These are phyloP conservation scores for Actinia tenebrosa DNA, from an alignment of 64 coral and sea anemone species.

Conservation along the genomic window DNA sequence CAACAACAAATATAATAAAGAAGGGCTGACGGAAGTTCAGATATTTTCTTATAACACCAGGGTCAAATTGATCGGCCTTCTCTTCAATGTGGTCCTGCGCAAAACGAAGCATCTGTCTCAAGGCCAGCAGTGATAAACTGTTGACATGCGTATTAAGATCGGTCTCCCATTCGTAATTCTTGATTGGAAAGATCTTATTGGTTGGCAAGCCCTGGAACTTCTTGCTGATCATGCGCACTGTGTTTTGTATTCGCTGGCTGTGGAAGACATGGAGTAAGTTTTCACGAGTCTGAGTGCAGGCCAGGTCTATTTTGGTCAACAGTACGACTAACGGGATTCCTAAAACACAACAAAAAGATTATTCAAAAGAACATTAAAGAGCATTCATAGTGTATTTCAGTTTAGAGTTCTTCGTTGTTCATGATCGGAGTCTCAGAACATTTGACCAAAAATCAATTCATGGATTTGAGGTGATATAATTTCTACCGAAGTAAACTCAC, in stretches of 20 bases:
- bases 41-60: neutral
- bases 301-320: constrained; percentile 34
- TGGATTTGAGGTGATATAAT: too few relatives aligned
- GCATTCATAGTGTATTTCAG: too few relatives aligned
- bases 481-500: too few relatives aligned
- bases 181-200: constrained; percentile 46
- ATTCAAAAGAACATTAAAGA: too few relatives aligned
- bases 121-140: constrained; percentile 14
- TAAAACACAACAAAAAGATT: neutral
- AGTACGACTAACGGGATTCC: constrained; percentile 24
- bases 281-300: constrained; percentile 4
- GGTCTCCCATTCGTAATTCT: constrained; percentile 42
- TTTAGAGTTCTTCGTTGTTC: too few relatives aligned
- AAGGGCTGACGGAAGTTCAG: neutral
- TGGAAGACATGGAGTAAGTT: constrained; percentile 19
- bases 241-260: neutral
- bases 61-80: constrained; percentile 4
- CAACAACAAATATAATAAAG: neutral
- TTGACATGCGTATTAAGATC: constrained; percentile 10
- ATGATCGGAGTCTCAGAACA: too few relatives aligned
- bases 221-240: constrained; percentile 8
- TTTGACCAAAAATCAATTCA: too few relatives aligned
- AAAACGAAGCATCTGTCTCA: constrained; percentile 39
- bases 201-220: constrained; percentile 17
- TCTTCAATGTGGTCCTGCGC: constrained; percentile 33